phyloP scores from a whole-genome alignment of 2,113 vertebrate species.

The Symphodus melops region DNA sequence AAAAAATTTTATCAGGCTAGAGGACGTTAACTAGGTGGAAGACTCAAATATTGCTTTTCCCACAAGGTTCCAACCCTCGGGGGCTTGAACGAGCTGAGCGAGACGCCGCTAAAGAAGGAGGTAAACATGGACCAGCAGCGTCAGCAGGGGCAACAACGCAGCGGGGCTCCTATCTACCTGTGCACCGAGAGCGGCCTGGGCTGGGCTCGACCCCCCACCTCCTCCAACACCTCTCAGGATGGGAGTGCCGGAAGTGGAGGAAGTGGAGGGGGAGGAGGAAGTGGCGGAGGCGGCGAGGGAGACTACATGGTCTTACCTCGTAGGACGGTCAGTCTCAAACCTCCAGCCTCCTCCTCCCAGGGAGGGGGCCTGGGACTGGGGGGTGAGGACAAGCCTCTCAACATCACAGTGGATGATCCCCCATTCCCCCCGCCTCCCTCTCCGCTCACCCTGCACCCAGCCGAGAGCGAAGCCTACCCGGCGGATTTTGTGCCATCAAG shows the following conservation, averaged over 20 bases:
- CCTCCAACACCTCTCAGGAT: conserved; percentile 78
- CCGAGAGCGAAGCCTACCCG: conserved; percentile 89
- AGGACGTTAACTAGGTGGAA: neutral
- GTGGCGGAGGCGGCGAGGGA: conserved; percentile 85
- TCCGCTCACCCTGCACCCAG: conserved; percentile 83
- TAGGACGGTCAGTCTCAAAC: conserved; percentile 93
- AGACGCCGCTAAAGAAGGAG: conserved; percentile 87
- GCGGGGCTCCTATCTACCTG: conserved; percentile 89
- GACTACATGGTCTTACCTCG: conserved; percentile 98
- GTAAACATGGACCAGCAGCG: conserved; percentile 86
- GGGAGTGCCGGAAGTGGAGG: conserved; percentile 72
- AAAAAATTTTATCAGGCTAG: neutral
- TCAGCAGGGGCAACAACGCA: conserved; percentile 77
- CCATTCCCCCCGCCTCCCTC: conserved; percentile 88
- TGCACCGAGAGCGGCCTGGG: conserved; percentile 93
- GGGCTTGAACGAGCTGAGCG: conserved; percentile 89
- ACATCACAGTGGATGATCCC: conserved; percentile 87
- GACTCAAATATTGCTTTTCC: neutral
- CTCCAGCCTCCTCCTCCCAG: conserved; percentile 76
- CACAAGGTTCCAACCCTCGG: conserved; percentile 88
- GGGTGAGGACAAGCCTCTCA: conserved; percentile 89
- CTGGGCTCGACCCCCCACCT: conserved; percentile 85
- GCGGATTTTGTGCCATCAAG: conserved; percentile 89
- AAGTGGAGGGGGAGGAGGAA: conserved; percentile 50
- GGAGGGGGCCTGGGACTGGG: conserved; percentile 76